A percentile compares a stretch with the other conserved stretches of the same genome.
phyloP scores from a whole-genome alignment of 2,888 invertebrate species.

The Lymantria dispar region DNA sequence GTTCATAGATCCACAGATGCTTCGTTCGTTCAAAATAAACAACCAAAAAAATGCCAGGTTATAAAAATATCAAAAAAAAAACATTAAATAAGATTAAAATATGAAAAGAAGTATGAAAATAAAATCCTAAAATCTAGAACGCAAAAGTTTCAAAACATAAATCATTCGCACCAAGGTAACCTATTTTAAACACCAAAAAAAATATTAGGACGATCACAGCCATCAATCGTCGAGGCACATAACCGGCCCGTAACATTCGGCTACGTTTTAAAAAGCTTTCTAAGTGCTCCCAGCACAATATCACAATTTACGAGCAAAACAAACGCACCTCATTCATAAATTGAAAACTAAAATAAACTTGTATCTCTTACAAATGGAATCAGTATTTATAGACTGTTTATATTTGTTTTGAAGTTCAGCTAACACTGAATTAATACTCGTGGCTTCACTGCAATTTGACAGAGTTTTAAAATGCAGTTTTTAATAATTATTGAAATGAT shows the following conservation, averaged over 20 bases:
- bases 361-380: slow-evolving; percentile 28
- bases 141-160: too few relatives aligned
- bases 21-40: too few relatives aligned
- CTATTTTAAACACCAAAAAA: background rate
- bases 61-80: too few relatives aligned
- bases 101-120: too few relatives aligned
- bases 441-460: too few relatives aligned
- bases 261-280: slow-evolving; percentile 33
- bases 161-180: background rate
- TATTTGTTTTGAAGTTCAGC: slow-evolving; percentile 10
- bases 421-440: background rate
- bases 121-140: too few relatives aligned
- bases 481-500: too few relatives aligned
- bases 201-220: background rate
- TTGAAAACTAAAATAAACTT: slow-evolving; percentile 31
- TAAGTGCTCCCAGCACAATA: slow-evolving; percentile 26
- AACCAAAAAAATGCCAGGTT: too few relatives aligned
- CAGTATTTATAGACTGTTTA: slow-evolving; percentile 24
- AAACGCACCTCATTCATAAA: slow-evolving; percentile 32
- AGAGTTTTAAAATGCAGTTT: too few relatives aligned
- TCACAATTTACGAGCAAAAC: slow-evolving; percentile 34
- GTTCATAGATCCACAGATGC: too few relatives aligned
- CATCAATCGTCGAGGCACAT: slow-evolving; percentile 9
- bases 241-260: slow-evolving; percentile 4
- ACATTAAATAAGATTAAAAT: too few relatives aligned